Base-by-base conservation (phyloP, 2,888 invertebrate genomes). In the Zaprionus obscuricornis region DNA sequence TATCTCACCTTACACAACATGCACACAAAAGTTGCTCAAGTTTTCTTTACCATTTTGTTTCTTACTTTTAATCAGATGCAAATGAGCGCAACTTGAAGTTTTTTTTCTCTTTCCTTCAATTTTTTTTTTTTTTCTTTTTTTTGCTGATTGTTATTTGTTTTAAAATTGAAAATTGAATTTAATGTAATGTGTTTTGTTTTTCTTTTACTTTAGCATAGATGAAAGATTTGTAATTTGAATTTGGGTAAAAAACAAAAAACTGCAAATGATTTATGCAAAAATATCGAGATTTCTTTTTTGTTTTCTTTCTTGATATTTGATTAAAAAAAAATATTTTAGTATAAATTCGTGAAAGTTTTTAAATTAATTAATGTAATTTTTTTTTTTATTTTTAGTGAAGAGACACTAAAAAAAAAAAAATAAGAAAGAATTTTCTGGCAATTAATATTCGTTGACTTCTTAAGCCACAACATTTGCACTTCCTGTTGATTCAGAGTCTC, bases 41-140 rank as follows among this genome's bases (percentile, higher is more conserved):
- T 58, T 43, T 18, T 17, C 24, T 8, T 22, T 45, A 40, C 33
- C 34, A 18, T 46, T 24, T 42, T 63, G 56, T 66, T 73, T 62
- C 64, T 58, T 63, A 58, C 63, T 77, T 57, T 82, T 82, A 77
- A 77, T 82, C 82, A 77, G 74, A 82, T 77, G 82, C 82, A 82
- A 77, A 77, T 73, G 66, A 77, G 58, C 56, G 49, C 55, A 42
- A 68, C 46, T 62, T 50, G 56, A 43, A 49, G 33, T 34, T n/a
- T 33, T 13, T 17, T 2, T 24, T 26, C 10, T n/a, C n/a, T n/a
- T n/a, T n/a, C n/a, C n/a, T n/a, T n/a, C n/a, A n/a, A n/a, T n/a
- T n/a, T n/a, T n/a, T 36, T 11, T 47, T 47, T 47, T 22, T 26
- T 36, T 33, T 26, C 52, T 47, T 66, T 47, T 57, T 59, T 50